Evolutionary conservation across 2,888 invertebrate genomes (phyloP).

Genomic region (Apotomis turbidana): DNA sequence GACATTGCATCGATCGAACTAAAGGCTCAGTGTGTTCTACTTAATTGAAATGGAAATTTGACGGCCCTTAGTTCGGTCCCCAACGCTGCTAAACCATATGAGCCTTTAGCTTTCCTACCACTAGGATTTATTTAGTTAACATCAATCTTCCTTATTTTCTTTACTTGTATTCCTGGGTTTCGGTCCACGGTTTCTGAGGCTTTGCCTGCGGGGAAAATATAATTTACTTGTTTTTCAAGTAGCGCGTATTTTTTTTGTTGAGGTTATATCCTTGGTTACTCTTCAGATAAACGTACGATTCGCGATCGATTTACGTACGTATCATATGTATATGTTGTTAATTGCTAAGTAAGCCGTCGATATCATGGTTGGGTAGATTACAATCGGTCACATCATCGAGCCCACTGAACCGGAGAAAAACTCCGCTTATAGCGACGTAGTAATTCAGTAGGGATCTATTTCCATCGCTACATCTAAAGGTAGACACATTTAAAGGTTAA

Average conservation of each 20-base stretch:
- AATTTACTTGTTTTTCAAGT: too few relatives aligned
- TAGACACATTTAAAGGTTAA: background rate
- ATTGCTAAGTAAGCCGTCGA: conserved; percentile 31
- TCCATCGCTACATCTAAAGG: background rate
- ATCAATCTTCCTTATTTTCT: conserved; percentile 30
- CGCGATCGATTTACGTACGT: background rate
- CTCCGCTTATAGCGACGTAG: conserved; percentile 19
- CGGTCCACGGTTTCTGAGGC: background rate
- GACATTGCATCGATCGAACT: too few relatives aligned
- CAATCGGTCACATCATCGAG: conserved; percentile 46
- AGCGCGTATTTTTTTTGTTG: too few relatives aligned
- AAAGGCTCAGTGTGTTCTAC: background rate
- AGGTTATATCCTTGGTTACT: too few relatives aligned
- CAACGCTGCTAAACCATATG: conserved; percentile 1
- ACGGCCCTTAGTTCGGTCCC: background rate
- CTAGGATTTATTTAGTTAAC: conserved; percentile 17
- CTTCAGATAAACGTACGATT: too few relatives aligned
- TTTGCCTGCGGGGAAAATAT: too few relatives aligned
- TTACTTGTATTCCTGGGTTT: conserved; percentile 19
- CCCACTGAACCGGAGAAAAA: conserved; percentile 36
- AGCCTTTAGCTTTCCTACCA: conserved; percentile 1
- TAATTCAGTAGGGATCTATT: background rate
- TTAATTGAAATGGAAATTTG: background rate
- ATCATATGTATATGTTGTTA: conserved; percentile 7
- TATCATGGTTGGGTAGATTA: conserved; percentile 46